phyloP scores from a whole-genome alignment of 2,888 invertebrate species.

The Idaea aversata region DNA sequence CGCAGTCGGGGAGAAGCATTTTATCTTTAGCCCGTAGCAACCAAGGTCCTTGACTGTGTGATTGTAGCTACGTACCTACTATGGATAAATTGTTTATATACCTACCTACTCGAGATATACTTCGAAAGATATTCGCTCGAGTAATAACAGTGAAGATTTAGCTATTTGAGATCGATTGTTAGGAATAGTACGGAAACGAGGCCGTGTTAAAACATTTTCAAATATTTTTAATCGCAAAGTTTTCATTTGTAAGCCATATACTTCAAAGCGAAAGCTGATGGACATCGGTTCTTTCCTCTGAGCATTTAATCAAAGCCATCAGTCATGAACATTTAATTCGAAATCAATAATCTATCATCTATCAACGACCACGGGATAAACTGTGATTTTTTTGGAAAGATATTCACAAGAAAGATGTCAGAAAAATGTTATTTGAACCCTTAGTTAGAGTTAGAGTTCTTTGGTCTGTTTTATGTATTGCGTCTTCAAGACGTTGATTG shows the following conservation, averaged over 20 bases:
- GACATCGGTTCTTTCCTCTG: neutral
- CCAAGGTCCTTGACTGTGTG: neutral
- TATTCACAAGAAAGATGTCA: too few relatives aligned
- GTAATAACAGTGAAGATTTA: neutral
- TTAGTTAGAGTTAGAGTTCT: too few relatives aligned
- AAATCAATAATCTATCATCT: too few relatives aligned
- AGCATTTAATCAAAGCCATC: too few relatives aligned
- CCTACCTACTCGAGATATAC: neutral
- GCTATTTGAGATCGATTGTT: neutral
- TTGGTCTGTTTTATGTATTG: too few relatives aligned
- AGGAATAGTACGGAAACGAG: neutral
- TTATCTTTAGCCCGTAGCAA: neutral
- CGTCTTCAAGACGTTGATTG: too few relatives aligned
- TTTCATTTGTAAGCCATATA: neutral
- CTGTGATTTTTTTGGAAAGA: too few relatives aligned
- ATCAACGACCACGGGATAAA: too few relatives aligned
- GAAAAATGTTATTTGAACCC: too few relatives aligned
- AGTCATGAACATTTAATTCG: too few relatives aligned
- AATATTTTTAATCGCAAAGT: neutral
- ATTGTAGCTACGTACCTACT: neutral
- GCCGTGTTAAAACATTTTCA: neutral
- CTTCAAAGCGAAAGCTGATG: neutral
- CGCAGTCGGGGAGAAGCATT: neutral
- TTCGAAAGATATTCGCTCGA: constrained; percentile 4
- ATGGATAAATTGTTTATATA: neutral